These are phyloP conservation scores for Acromyrmex charruanus DNA, from an alignment of 1,140 invertebrate genomes.

Conservation along the genomic window DNA sequence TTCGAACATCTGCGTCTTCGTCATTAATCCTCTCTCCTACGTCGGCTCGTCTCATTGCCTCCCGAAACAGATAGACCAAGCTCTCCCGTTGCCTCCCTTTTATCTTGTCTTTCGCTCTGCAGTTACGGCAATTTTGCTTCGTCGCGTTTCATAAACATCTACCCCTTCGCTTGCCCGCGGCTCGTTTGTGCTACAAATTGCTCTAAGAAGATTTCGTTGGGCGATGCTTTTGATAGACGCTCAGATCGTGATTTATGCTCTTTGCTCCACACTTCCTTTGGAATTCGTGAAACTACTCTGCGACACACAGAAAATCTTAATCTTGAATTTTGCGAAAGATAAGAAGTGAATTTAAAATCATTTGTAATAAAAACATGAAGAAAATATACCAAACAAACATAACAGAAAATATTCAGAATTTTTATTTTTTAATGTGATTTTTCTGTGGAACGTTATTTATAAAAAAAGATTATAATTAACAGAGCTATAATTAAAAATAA, in stretches of 20 bases:
- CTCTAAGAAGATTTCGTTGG: constrained; percentile 78
- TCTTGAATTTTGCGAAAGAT: constrained; percentile 7
- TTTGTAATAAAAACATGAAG: constrained; percentile 1
- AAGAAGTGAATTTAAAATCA: background rate
- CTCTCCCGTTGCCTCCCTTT: constrained; percentile 24
- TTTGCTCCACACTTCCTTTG: constrained; percentile 50
- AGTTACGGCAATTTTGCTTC: constrained; percentile 68
- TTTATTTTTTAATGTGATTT: background rate
- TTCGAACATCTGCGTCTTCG: constrained; percentile 63
- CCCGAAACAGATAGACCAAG: constrained; percentile 56
- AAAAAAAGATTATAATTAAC: background rate
- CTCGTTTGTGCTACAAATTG: constrained; percentile 79
- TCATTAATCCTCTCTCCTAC: constrained; percentile 57
- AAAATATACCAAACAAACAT: background rate
- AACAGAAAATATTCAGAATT: background rate
- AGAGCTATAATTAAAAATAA: background rate
- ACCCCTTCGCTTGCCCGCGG: constrained; percentile 68
- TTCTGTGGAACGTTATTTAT: background rate
- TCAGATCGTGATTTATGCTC: constrained; percentile 74
- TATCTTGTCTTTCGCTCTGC: constrained; percentile 49
- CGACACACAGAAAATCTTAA: constrained; percentile 8
- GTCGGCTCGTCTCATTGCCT: constrained; percentile 56
- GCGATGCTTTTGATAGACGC: constrained; percentile 63
- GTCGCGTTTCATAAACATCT: constrained; percentile 74
- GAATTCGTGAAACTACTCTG: constrained; percentile 15